Conservation (phyloP, 2,113 vertebrate species). For the Gallinago paraguaiae region DNA sequence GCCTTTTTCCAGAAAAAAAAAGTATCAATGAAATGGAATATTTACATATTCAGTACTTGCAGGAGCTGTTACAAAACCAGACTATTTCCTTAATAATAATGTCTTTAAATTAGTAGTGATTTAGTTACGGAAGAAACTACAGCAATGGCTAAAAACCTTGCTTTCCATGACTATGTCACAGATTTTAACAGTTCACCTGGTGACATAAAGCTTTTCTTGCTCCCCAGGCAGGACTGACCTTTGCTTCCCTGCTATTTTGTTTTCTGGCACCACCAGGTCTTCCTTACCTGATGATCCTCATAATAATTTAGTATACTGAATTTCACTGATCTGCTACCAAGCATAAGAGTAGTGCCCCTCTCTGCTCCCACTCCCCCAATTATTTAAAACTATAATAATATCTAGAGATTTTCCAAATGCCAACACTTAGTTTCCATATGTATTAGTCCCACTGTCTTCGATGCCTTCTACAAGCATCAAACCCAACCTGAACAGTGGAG, state of each 20-base stretch:
- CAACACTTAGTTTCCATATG: neutral
- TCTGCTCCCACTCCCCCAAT: neutral
- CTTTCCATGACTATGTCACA: neutral
- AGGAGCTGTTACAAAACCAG: neutral
- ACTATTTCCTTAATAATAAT: neutral
- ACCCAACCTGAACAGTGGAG: neutral
- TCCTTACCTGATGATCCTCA: neutral
- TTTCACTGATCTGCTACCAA: neutral
- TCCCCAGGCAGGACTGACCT: neutral
- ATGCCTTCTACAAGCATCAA: neutral
- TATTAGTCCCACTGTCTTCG: neutral
- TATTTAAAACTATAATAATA: neutral
- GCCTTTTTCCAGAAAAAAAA: neutral
- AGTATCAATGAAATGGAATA: neutral
- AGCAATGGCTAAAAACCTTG: neutral
- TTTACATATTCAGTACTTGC: neutral
- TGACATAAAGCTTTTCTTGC: neutral
- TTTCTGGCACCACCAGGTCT: neutral
- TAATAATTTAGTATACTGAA: neutral
- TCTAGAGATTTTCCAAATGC: neutral
- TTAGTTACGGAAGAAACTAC: neutral
- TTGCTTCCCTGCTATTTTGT: neutral
- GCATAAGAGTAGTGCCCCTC: neutral
- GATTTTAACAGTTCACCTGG: neutral
- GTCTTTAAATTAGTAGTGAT: neutral